A percentile compares a stretch with the other conserved stretches of the same genome.
These are phyloP conservation scores for Otus sunia DNA, from an alignment of 2,113 vertebrate genomes.

Conservation along the genomic window DNA sequence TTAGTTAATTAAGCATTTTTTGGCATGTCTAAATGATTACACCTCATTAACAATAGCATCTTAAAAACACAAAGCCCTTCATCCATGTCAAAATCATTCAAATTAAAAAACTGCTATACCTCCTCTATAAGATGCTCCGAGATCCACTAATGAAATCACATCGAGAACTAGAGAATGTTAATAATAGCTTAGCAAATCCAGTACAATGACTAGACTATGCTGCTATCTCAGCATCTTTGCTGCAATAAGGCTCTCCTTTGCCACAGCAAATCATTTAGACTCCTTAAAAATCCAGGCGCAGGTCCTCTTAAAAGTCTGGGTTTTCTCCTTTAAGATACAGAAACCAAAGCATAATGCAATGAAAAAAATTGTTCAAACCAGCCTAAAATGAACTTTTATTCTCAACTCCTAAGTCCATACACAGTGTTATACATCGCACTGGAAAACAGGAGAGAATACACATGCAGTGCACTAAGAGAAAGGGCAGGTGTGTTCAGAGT, in stretches of 20 bases:
- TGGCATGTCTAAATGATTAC: neutral
- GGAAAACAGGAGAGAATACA: neutral
- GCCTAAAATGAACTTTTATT: neutral
- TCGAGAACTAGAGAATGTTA: neutral
- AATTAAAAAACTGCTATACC: neutral
- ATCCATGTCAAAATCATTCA: neutral
- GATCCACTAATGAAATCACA: neutral
- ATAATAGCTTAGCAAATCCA: neutral
- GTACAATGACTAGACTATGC: neutral
- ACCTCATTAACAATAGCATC: neutral
- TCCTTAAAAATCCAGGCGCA: neutral
- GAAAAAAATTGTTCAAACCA: neutral
- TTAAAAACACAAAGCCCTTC: neutral
- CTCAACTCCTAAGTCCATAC: neutral
- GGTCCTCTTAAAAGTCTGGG: neutral
- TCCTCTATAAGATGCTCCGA: neutral
- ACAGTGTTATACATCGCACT: accelerated
- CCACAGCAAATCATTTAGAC: neutral
- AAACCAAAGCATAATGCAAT: neutral
- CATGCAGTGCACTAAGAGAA: accelerated
- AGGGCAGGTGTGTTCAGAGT: neutral
- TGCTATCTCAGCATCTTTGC: neutral
- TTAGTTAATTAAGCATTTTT: neutral
- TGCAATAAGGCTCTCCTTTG: neutral
- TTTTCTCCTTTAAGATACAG: neutral